Evolutionary conservation across 1,140 invertebrate species (phyloP), one percentile per base, ranked within the genome.

Genomic region (Nasonia vitripennis): DNA sequence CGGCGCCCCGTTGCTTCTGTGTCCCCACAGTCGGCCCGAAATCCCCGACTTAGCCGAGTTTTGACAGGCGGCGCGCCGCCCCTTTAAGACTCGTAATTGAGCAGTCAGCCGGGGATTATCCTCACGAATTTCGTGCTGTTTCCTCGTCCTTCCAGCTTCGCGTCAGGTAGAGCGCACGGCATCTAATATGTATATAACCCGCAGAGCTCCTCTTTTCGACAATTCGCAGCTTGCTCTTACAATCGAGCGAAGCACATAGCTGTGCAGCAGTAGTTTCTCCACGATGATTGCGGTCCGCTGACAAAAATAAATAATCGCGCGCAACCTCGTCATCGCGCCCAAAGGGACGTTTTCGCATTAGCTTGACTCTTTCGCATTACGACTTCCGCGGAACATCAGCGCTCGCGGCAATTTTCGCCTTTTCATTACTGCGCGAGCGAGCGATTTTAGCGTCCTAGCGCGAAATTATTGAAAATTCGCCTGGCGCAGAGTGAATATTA

Each of bases 61-160:
- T 88, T 88, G 87, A 87, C 88, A 87, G 86, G 71, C 74, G 78
- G 81, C 67, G 27, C 87, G 89, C 86, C 87, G 88, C 86, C 90
- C 70, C 79, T 31, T 83, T 87, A 85, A 89, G 85, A 62, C 55
- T 87, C 84, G 87, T 90, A 92, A 92, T 90, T 91, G 90, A 88
- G 87, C 85, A 84, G 85, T 27, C 84, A 55, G 68, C 78, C 68
- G 31, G 12, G 86, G 88, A 88, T 91, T 90, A 90, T 87, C 87
- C 85, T 81, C 81, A 17, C 27, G n/a, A 37, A 78, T 51, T 84
- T 78, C 83, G 74, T 79, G 74, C 62, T 48, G 2, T 23, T 74
- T 73, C 62, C 68, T 34, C 45, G 37, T 62, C 77, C 55, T 62
- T 5, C 2, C 45, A 70, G 77, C 48, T 31, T 20, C 31, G 14